Percentiles rank a stretch among this genome's conserved stretches.
Evolutionary conservation across 2,797 vertebrate genomes (phyloP).

Genomic region (Rhinogobio ventralis): DNA sequence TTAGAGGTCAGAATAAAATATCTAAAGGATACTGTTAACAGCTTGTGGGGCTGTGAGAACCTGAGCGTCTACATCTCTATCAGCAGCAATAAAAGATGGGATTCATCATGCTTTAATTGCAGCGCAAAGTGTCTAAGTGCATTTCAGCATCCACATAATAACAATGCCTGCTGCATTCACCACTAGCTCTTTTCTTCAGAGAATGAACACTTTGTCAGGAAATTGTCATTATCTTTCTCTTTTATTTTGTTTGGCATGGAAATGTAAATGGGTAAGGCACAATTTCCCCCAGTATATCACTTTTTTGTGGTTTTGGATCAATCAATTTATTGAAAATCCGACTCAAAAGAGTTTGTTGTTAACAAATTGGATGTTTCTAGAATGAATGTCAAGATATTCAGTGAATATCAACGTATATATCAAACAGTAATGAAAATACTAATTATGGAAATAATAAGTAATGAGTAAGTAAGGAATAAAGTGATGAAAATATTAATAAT

Average conservation of each 20-base stretch:
- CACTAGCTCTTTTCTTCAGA: background rate
- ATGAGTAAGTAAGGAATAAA: background rate
- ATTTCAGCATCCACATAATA: constrained; percentile 5
- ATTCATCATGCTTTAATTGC: constrained; percentile 15
- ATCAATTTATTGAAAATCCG: background rate
- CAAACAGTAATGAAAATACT: background rate
- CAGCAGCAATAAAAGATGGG: background rate
- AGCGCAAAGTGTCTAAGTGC: background rate
- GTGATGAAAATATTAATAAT: background rate
- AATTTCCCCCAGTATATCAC: background rate
- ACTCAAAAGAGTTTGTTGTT: background rate
- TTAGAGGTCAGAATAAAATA: background rate
- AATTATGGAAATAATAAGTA: background rate
- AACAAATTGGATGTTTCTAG: background rate
- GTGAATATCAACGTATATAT: background rate
- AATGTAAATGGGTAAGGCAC: background rate
- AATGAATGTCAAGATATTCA: background rate
- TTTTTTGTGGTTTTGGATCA: background rate
- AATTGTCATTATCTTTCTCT: background rate
- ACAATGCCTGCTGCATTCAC: background rate
- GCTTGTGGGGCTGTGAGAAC: background rate
- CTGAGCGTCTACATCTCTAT: background rate
- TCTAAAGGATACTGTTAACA: background rate
- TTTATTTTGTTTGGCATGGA: background rate
- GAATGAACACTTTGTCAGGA: background rate